phyloP scores from a whole-genome alignment of 2,113 vertebrate species.

The Hemicordylus capensis region DNA sequence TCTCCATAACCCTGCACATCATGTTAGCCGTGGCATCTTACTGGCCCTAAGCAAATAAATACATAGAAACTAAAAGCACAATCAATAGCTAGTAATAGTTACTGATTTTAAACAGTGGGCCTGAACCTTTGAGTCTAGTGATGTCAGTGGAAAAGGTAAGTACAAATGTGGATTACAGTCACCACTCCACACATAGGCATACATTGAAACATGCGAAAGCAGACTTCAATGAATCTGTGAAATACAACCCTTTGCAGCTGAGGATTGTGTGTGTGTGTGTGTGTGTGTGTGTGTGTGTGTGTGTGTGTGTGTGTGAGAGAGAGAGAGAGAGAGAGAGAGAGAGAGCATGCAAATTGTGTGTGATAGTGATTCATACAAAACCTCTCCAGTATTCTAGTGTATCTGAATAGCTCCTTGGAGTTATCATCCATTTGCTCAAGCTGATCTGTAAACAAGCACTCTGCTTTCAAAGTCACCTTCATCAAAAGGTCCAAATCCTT shows the following conservation, averaged over 20 bases:
- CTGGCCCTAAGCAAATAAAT: not conserved
- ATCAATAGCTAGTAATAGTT: not conserved
- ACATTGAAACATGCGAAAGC: not conserved
- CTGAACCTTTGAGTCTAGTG: not conserved
- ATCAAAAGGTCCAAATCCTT: slow-evolving; percentile 33
- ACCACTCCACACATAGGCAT: not conserved
- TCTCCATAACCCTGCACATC: too few relatives aligned
- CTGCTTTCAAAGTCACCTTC: slow-evolving; percentile 12
- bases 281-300: too few relatives aligned
- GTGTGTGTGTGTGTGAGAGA: too few relatives aligned
- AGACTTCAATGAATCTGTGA: not conserved
- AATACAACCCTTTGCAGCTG: not conserved
- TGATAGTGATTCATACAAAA: not conserved
- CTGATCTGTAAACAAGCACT: not conserved
- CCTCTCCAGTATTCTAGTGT: not conserved
- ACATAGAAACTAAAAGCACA: not conserved
- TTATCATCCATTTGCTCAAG: not conserved
- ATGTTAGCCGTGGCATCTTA: too few relatives aligned
- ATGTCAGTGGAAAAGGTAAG: not conserved
- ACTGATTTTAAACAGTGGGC: not conserved
- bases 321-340: too few relatives aligned
- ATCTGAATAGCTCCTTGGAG: not conserved
- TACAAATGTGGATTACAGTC: not conserved
- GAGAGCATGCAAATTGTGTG: too few relatives aligned
- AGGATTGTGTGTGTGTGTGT: too few relatives aligned